These are phyloP conservation scores for Zaprionus obscuricornis DNA, from an alignment of 2,888 invertebrate species.

Conservation along the genomic window DNA sequence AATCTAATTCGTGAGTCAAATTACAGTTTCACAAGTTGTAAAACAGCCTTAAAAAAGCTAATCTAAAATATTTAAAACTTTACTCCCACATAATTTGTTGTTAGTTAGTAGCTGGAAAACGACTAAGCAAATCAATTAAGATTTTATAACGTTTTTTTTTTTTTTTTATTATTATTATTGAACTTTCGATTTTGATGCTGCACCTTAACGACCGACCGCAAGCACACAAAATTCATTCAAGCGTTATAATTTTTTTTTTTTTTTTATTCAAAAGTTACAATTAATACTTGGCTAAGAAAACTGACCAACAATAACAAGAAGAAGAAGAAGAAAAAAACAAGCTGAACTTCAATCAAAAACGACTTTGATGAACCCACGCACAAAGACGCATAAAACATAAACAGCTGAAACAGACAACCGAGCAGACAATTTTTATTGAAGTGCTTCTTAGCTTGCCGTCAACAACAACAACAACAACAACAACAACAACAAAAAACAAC, in stretches of 20 bases:
- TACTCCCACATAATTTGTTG: conserved; percentile 43
- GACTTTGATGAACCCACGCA: conserved; percentile 60
- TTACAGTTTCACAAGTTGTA: no score
- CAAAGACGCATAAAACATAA: neutral
- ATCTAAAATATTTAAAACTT: neutral
- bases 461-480: conserved; percentile 16
- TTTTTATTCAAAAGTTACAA: conserved; percentile 61
- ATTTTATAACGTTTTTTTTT: neutral
- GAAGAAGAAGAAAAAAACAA: conserved; percentile 21
- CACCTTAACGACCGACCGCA: conserved; percentile 14
- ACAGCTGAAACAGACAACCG: conserved; percentile 43
- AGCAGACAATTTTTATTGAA: conserved; percentile 61
- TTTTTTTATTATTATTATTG: neutral
- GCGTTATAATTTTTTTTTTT: conserved; percentile 49
- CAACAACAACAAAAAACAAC: conserved; percentile 29
- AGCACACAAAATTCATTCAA: conserved; percentile 20
- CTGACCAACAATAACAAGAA: conserved; percentile 18
- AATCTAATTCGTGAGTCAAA: no score
- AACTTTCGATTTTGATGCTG: conserved; percentile 5
- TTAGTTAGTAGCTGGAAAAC: neutral
- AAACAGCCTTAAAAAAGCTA: neutral
- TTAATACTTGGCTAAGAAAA: conserved; percentile 46
- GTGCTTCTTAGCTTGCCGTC: conserved; percentile 63
- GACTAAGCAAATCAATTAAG: conserved; percentile 10
- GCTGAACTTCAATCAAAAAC: conserved; percentile 57